A percentile compares a stretch with the other conserved stretches of the same genome.
phyloP scores from a whole-genome alignment of 2,888 invertebrate genomes.

The Ophion ventricosus region DNA sequence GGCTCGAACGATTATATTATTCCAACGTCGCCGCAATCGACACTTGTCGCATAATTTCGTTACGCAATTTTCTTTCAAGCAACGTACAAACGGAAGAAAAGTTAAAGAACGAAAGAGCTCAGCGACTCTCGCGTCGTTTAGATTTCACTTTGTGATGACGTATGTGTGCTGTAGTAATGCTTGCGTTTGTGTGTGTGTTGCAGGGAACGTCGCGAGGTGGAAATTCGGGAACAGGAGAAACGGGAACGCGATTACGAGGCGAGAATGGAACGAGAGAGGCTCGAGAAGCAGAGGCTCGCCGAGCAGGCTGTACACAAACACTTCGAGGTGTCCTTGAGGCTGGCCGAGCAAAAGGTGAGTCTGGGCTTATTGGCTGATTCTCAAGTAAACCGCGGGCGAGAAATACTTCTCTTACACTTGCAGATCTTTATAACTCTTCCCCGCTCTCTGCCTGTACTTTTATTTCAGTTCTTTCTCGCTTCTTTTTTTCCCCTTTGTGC shows the following conservation, averaged over 20 bases:
- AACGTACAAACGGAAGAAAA: neutral
- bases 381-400: neutral
- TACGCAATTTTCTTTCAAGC: neutral
- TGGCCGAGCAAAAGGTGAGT: constrained; percentile 90
- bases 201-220: constrained; percentile 89
- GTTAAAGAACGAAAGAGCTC: neutral
- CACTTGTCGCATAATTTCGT: neutral
- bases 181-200: constrained; percentile 38
- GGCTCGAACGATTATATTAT: constrained; percentile 13
- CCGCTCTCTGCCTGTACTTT: neutral
- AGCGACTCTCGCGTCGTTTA: neutral
- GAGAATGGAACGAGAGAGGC: constrained; percentile 84
- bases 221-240: constrained; percentile 87
- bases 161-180: neutral
- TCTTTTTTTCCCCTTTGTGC: neutral
- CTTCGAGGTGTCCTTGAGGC: constrained; percentile 93
- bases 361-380: constrained; percentile 69
- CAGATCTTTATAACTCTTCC: neutral
- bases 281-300: constrained; percentile 85
- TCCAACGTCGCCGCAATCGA: neutral
- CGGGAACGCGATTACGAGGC: constrained; percentile 85
- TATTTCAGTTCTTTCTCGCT: no score
- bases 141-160: neutral
- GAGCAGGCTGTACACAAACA: constrained; percentile 92
- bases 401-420: neutral